phyloP scores from a whole-genome alignment of 2,797 vertebrate genomes.

The Denticeps clupeoides region DNA sequence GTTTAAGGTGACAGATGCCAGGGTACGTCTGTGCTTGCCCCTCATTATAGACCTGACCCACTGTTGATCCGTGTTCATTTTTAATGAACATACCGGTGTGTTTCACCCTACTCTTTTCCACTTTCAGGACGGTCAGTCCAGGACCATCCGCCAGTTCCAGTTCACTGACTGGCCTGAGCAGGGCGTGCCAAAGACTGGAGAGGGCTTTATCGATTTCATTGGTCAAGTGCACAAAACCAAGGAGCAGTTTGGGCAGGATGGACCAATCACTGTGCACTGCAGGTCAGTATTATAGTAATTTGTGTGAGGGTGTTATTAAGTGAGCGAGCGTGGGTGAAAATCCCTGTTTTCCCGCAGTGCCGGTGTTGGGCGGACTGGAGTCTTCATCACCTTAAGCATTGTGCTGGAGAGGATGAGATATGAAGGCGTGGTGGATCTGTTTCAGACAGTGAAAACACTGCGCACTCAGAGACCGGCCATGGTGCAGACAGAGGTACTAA shows the following conservation, averaged over 20 bases:
- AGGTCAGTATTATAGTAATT: constrained; percentile 54
- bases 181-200: constrained; percentile 91
- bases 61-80: too few species aligned
- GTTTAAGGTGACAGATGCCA: constrained; percentile 92
- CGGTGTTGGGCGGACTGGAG: constrained; percentile 88
- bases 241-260: constrained; percentile 95
- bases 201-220: constrained; percentile 96
- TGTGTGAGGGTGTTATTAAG: constrained; percentile 7
- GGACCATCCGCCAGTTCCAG: constrained; percentile 96
- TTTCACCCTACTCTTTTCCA: too few species aligned
- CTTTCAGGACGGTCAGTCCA: constrained; percentile 83
- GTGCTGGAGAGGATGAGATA: constrained; percentile 94
- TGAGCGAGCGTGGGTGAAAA: neutral
- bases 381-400: constrained; percentile 92
- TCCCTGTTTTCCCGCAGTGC: constrained; percentile 53
- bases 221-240: constrained; percentile 98
- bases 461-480: constrained; percentile 90
- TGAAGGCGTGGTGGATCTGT: constrained; percentile 90
- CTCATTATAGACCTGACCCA: neutral
- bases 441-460: constrained; percentile 91
- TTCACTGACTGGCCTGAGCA: constrained; percentile 98
- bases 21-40: constrained; percentile 58
- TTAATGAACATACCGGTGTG: too few species aligned
- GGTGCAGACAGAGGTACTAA: constrained; percentile 89
- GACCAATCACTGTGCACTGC: constrained; percentile 95